These are phyloP conservation scores for Spongia lamella DNA, from an alignment of 37 sponge, comb jelly and placozoan genomes.

Conservation along the genomic window DNA sequence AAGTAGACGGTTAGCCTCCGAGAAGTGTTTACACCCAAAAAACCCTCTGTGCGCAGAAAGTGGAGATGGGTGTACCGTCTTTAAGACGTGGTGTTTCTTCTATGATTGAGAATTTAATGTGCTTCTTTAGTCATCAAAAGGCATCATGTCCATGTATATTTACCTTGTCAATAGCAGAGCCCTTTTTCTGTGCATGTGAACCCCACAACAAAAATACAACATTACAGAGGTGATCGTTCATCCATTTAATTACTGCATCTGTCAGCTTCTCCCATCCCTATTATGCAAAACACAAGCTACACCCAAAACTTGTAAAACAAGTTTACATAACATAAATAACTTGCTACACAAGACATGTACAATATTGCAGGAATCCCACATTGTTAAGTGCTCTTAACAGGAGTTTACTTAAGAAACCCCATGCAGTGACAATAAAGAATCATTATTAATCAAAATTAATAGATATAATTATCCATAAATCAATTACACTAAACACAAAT, in stretches of 20 bases:
- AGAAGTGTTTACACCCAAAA: conserved; percentile 95
- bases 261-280: conserved; percentile 98
- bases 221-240: conserved; percentile 56
- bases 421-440: too few species aligned
- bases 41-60: conserved; percentile 92
- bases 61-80: conserved; percentile 91
- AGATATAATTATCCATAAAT: too few species aligned
- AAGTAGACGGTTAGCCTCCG: conserved; percentile 79
- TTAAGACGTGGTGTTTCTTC: conserved; percentile 86
- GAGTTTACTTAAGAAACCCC: too few species aligned
- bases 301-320: background rate
- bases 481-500: too few species aligned
- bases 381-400: too few species aligned
- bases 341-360: too few species aligned
- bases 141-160: background rate
- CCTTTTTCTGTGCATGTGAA: conserved; percentile 91
- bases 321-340: background rate
- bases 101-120: background rate
- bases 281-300: background rate
- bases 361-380: too few species aligned
- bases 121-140: background rate
- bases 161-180: conserved; percentile 65
- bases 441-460: too few species aligned
- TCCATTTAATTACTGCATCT: conserved; percentile 92
- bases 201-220: conserved; percentile 98